Evolutionary conservation across 2,113 vertebrate species (phyloP), one percentile per base, ranked within the genome.

Genomic region (Erpornis zantholeuca): DNA sequence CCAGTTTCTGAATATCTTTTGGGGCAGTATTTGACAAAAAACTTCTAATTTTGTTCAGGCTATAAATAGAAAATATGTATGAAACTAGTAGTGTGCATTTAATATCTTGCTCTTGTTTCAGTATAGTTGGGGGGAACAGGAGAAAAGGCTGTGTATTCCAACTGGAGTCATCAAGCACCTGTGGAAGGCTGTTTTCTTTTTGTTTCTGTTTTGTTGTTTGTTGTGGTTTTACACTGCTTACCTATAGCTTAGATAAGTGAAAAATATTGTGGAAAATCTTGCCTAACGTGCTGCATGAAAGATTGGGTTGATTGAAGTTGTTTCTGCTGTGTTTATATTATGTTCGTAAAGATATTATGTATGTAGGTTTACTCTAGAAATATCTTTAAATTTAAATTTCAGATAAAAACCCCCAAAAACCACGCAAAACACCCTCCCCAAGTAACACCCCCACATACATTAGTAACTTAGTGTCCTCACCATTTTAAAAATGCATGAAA

Each of bases 51-150:
- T 77, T 73, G 8, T 80, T 80, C 33, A 52, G 25, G 11, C 10
- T 49, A 2, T n/a, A 31, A 57, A 59, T 31, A 61, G 38, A 77
- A 83, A 91, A 50, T 31, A 16, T 7, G 4, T 36, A 15, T 57
- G n/a, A 73, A 87, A 80, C 33, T 10, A 42, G 31, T 25, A 33
- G 5, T 22, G 33, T 54, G 15, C 15, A 21, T 73, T 79, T 84
- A 63, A 21, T 44, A 20, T 49, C 16, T 57, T 8, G 6, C 20
- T 77, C 6, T 57, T 70, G 19, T 78, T 90, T 82, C 45, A 3
- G 2, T 3, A 9, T 1, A 57, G 33, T 33, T 15, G 10, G 3
- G 31, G 16, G 14, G 28, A 21, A 12, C 7, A 36, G 10, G 31
- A 20, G 36, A 42, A 35, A n/a, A 14, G 25, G 20, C 38, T 40